Evolutionary conservation across 2,888 invertebrate species (phyloP).

Genomic region (Zaprionus bogoriensis): DNA sequence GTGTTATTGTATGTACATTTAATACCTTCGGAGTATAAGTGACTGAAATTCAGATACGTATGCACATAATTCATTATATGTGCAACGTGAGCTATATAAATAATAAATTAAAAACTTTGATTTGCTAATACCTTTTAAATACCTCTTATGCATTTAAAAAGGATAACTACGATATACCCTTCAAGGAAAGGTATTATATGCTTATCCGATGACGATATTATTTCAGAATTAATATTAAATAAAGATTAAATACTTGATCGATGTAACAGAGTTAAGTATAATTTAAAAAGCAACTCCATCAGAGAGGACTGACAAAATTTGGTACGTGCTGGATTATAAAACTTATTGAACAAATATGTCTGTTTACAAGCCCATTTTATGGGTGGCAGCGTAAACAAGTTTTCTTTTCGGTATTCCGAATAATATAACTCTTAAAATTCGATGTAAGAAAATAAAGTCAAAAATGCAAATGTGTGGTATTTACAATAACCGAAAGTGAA

Average conservation of each 20-base stretch:
- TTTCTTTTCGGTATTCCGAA: constrained; percentile 48
- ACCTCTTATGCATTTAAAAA: constrained; percentile 25
- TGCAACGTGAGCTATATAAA: too few species aligned
- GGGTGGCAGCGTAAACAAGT: constrained; percentile 31
- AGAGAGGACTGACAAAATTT: too few species aligned
- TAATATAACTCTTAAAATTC: constrained; percentile 28
- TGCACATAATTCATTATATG: constrained; percentile 25
- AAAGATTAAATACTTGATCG: not conserved
- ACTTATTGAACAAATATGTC: too few species aligned
- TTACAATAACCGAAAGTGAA: not conserved
- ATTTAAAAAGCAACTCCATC: not conserved
- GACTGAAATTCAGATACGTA: too few species aligned
- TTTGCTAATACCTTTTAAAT: constrained; percentile 40
- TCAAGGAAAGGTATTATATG: constrained; percentile 10
- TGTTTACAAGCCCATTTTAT: constrained; percentile 48
- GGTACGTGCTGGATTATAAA: too few species aligned
- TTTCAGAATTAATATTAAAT: not conserved
- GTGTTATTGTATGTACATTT: constrained; percentile 3
- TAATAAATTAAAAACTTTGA: constrained; percentile 32
- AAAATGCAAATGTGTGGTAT: not conserved
- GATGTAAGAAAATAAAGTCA: not conserved
- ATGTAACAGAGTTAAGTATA: too few species aligned
- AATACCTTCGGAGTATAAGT: not conserved
- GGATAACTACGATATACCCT: constrained; percentile 12
- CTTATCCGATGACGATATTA: not conserved